phyloP scores from a whole-genome alignment of 2,888 invertebrate genomes.

The Aleiodes alternator region DNA sequence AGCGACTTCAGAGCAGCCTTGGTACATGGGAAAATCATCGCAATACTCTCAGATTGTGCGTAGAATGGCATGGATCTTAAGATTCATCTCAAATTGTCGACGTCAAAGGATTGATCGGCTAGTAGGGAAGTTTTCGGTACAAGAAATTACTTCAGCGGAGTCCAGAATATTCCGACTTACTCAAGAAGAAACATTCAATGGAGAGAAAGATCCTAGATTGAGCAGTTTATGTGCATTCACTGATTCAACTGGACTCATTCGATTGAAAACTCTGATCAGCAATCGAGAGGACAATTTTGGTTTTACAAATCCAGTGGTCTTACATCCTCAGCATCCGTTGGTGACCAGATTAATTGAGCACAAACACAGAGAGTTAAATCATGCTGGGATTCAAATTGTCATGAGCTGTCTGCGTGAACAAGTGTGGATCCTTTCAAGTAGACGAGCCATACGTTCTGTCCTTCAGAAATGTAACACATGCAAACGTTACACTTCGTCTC shows the following conservation, averaged over 20 bases:
- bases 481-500: slow-evolving; percentile 50
- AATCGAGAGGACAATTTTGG: slow-evolving; percentile 36
- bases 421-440: slow-evolving; percentile 41
- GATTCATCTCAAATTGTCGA: slow-evolving; percentile 18
- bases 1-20: not conserved
- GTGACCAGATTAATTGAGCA: slow-evolving; percentile 1
- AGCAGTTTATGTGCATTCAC: not conserved
- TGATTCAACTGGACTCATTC: slow-evolving; percentile 40
- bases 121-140: not conserved
- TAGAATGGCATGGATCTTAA: slow-evolving; percentile 2
- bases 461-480: slow-evolving; percentile 41
- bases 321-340: slow-evolving; percentile 28
- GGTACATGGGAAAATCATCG: not conserved
- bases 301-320: slow-evolving; percentile 34
- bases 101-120: not conserved
- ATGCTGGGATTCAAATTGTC: slow-evolving; percentile 4
- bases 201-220: not conserved
- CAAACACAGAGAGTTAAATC: not conserved
- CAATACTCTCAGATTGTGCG: not conserved
- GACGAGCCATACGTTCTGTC: slow-evolving; percentile 37
- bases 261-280: slow-evolving; percentile 41
- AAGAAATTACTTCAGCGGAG: slow-evolving; percentile 16
- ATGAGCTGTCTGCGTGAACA: slow-evolving; percentile 39
- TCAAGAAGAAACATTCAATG: slow-evolving; percentile 2
- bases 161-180: not conserved